Base-by-base conservation (phyloP, 2,113 vertebrate genomes). In the Oreamnos americanus region DNA sequence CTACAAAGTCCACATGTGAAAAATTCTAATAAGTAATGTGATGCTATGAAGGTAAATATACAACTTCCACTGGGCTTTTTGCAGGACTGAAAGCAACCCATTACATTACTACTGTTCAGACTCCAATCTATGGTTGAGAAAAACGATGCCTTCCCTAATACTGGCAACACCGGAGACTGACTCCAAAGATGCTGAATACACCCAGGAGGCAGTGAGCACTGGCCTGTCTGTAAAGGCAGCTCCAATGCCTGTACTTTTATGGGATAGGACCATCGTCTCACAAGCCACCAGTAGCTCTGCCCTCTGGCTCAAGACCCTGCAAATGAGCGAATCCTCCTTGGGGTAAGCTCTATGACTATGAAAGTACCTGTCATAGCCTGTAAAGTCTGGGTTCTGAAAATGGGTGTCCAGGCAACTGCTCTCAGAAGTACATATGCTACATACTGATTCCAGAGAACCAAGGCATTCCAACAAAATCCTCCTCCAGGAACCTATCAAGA, bases 211-310 rank as follows among this genome's bases (percentile, higher is more conserved):
- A n/a, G 39, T 4, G 3, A 64, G 30, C 81, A 10, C 0, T 13
- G 88, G 5, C 36, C 58, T 86, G 23, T 55, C 28, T 23, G 3
- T 36, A 47, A 84, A 26, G 21, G 39, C 39, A 51, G 6, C n/a
- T 25, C 14, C 28, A 8, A 17, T 14, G 7, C 7, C 2, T 13
- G 25, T 14, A 10, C 4, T 43, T 33, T 39, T 17, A 16, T 1
- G 8, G 23, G 28, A 47, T 62, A 85, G 60, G 30, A 81, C 25
- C 30, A 6, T 8, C 25, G 55, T 39, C 43, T 90, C 33, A 10
- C 45, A 43, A 57, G 7, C n/a, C 53, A 25, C 57, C 39, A 62
- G 7, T 30, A 91, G n/a, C 82, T 51, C 57, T 51, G 30, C 15
- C 13, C 11, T 33, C 11, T 3, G 15, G 16, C 33, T 30, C 25